Percentiles rank a stretch among this genome's conserved stretches.
Evolutionary conservation across 2,113 vertebrate species (phyloP).

Genomic region (Hippoglossus stenolepis): DNA sequence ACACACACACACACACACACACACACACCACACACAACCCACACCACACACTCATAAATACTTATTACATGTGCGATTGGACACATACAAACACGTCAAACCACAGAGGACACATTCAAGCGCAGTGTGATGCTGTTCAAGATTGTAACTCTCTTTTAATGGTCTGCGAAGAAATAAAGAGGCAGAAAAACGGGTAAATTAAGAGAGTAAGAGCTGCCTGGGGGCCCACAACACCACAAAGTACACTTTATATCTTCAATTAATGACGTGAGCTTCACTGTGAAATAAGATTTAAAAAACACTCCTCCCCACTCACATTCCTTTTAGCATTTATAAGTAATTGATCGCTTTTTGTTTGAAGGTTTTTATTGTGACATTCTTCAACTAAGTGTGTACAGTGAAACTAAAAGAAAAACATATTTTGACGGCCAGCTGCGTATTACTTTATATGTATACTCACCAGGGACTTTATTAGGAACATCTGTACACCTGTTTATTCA

Average conservation of each 20-base stretch:
- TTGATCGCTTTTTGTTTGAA: neutral
- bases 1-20: constrained; percentile 24
- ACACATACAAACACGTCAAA: constrained; percentile 50
- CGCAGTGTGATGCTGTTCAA: constrained; percentile 35
- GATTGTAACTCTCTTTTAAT: constrained; percentile 63
- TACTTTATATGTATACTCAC: neutral
- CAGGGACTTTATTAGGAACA: neutral
- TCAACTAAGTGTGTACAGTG: neutral
- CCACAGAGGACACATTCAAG: constrained; percentile 60
- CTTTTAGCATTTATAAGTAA: neutral
- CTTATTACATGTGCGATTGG: constrained; percentile 28
- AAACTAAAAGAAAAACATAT: neutral
- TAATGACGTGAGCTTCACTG: neutral
- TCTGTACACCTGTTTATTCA: neutral
- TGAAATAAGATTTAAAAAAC: neutral
- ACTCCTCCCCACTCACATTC: neutral
- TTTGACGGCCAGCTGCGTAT: neutral
- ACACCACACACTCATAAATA: constrained; percentile 36
- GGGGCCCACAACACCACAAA: constrained; percentile 60
- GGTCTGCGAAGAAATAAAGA: constrained; percentile 12
- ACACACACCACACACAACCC: constrained; percentile 27
- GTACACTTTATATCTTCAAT: constrained; percentile 17
- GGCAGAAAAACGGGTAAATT: constrained; percentile 6
- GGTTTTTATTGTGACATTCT: neutral
- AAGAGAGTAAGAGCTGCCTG: constrained; percentile 53